Base-by-base conservation (phyloP, 1,140 invertebrate genomes). In the Heliothis virescens region DNA sequence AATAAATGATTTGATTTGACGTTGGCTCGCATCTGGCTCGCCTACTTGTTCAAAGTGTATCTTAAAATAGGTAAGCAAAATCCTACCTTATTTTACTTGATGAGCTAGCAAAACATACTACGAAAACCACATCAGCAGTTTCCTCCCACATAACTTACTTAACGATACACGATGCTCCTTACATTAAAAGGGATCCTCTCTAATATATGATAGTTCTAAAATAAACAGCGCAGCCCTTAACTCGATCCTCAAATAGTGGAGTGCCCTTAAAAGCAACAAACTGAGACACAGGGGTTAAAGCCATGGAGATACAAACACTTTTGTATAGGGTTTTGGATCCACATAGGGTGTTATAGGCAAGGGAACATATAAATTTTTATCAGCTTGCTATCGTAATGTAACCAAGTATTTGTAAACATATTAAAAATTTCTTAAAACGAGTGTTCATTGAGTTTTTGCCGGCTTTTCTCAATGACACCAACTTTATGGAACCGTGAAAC, bases 261-360 rank as follows among this genome's bases (percentile, higher is more conserved):
- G 18, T 12, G 13, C 52, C 29, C 53, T 57, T 41, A 9, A 57
- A 26, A 53, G 15, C 16, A 67, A 75, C 48, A 80, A 67, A 80
- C 62, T 71, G 34, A 52, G 72, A 12, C 60, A n/a, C n/a, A n/a
- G n/a, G n/a, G n/a, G n/a, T 57, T 57, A 48, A 75, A 67, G 59
- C 62, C 29, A 80, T 72, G 69, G 48, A 48, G 41, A 18, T 50
- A 26, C 16, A 57, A 67, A 74, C n/a, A 74, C 62, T 79, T 21
- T 11, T 52, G 3, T 0, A 34, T 26, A 16, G 53, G 52, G 2
- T 16, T 18, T n/a, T 16, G 10, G 7, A 57, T 57, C 15, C 15
- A n/a, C 13, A 52, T 55, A 3, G 29, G 10, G 65, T n/a, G 4
- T 67, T 12, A 11, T 21, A 48, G n/a, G n/a, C n/a, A n/a, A n/a